Conservation (phyloP, 2,797 vertebrate species). For the Thaleichthys pacificus region DNA sequence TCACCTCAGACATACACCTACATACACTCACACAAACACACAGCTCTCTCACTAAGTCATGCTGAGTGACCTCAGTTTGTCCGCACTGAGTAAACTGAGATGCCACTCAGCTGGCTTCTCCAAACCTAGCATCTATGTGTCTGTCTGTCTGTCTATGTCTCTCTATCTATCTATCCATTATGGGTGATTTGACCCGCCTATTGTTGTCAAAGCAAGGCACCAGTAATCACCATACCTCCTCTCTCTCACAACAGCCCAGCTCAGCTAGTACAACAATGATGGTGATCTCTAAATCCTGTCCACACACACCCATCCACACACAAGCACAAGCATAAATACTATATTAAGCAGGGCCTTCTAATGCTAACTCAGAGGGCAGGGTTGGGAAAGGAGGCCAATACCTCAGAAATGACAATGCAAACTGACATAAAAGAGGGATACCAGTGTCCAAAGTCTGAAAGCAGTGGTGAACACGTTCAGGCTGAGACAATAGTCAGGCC, state of each 20-base stretch:
- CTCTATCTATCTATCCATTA: constrained; percentile 42
- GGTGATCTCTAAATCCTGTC: constrained; percentile 21
- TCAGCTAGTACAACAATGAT: constrained; percentile 30
- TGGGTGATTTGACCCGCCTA: constrained; percentile 36
- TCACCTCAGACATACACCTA: constrained; percentile 33
- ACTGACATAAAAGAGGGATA: neutral
- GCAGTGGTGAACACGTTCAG: neutral
- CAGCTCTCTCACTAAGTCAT: neutral
- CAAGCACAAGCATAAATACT: constrained; percentile 21
- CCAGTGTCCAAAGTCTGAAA: too few species aligned
- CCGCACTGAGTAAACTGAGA: constrained; percentile 33
- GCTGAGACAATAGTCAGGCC: constrained; percentile 48
- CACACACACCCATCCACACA: constrained; percentile 20
- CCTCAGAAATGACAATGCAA: neutral
- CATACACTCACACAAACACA: constrained; percentile 1
- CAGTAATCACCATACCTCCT: constrained; percentile 24
- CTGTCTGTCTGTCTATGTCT: too few species aligned
- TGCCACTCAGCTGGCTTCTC: constrained; percentile 43
- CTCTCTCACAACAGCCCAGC: constrained; percentile 15
- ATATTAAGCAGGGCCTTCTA: neutral
- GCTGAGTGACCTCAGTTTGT: constrained; percentile 38
- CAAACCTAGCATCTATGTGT: constrained; percentile 12
- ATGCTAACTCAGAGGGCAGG: neutral
- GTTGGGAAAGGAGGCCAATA: neutral
- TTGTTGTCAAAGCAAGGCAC: constrained; percentile 45